Base-by-base conservation (phyloP, 2,888 invertebrate genomes). In the Tetragnatha montana region DNA sequence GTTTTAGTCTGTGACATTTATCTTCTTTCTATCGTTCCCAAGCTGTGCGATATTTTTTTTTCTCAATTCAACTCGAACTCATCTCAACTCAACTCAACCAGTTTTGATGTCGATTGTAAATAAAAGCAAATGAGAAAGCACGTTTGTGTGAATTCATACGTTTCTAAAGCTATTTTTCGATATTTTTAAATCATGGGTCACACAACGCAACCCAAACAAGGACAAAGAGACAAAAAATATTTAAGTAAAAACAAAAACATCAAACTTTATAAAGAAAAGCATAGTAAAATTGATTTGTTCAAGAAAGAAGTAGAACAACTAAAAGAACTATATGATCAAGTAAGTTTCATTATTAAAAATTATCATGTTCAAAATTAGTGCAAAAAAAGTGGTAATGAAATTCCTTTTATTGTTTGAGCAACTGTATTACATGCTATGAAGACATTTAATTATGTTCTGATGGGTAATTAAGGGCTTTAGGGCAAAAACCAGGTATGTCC, bases 161-260 rank as follows among this genome's bases (percentile, higher is more conserved):
- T 73, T 73, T n/a, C 10, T 74, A 35, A 74, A 74, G 14, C 47
- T 22, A 22, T 14, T 74, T 0, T 35, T 10, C 17, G 35, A 74
- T 74, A 35, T 8, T 21, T 74, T 47, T 12, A 50, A 49, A 35
- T 8, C 19, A 82, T 82, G 82, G 82, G 82, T 3, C 51, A 49
- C 14, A 21, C 19, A 17, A 17, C 60, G 19, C 8, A 74, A 10
- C 22, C 17, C 14, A 60, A 74, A 14, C 14, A 51, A 12, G 22
- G 60, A 71, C 81, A 76, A 82, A 71, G 49, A 69, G 80, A 75
- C 12, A 88, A 88, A 74, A 79, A n/a, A 35, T 88, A 51, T 75
- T 75, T 89, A 7, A 81, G 85, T n/a, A 89, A 89, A 75, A 85
- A 85, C 21, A 71, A 89, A 81, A 83, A 50, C 6, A 35, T 89